Evolutionary conservation across 2,797 vertebrate genomes (phyloP).

Genomic region (Todus mexicanus): DNA sequence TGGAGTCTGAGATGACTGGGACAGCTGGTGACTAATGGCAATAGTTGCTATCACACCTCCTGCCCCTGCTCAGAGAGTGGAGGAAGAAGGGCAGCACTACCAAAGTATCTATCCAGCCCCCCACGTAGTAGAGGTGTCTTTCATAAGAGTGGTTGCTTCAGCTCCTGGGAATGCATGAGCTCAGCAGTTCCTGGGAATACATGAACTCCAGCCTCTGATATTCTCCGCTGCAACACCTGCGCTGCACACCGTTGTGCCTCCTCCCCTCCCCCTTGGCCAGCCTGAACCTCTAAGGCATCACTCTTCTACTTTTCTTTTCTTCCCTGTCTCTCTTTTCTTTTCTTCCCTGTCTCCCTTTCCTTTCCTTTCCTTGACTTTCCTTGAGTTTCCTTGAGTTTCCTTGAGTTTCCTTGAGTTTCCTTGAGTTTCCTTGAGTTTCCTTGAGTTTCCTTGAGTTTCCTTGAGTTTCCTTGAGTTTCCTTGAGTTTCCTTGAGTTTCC

Average conservation of each 20-base stretch:
- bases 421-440: no score
- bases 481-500: no score
- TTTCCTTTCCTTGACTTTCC: no score
- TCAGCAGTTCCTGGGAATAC: not conserved
- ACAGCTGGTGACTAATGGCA: not conserved
- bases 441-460: no score
- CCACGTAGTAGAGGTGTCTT: not conserved
- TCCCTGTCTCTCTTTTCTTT: not conserved
- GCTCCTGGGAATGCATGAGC: not conserved
- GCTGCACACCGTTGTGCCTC: not conserved
- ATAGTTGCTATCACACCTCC: not conserved
- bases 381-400: no score
- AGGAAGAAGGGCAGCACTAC: not conserved
- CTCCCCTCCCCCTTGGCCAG: not conserved
- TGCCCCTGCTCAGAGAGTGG: not conserved
- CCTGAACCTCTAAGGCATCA: not conserved
- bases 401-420: no score
- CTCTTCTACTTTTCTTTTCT: not conserved
- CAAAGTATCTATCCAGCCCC: not conserved
- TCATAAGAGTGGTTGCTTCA: not conserved
- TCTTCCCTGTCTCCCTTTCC: not conserved
- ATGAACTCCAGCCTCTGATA: not conserved
- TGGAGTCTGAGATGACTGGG: not conserved
- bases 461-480: no score
- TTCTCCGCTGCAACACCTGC: fast-evolving